Percentiles rank a stretch among this genome's conserved stretches.
Evolutionary conservation across 2,888 invertebrate species (phyloP).

Genomic region (Agrochola litura): DNA sequence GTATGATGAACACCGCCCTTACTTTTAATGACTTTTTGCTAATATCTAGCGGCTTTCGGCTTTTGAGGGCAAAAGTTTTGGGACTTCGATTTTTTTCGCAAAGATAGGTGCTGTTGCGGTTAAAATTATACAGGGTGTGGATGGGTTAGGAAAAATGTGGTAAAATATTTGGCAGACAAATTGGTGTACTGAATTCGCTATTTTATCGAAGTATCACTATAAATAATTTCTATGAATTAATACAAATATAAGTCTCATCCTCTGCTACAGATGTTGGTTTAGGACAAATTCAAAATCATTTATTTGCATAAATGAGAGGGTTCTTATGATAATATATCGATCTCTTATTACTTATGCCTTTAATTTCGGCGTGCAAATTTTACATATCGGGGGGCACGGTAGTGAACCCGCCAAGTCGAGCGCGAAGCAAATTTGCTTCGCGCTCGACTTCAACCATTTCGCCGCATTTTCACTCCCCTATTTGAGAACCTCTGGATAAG

Average conservation of each 20-base stretch:
- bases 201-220: neutral
- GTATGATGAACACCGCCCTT: slow-evolving; percentile 88
- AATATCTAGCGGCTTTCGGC: slow-evolving; percentile 85
- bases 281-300: too few relatives aligned
- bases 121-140: slow-evolving; percentile 19
- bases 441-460: too few relatives aligned
- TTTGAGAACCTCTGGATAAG: too few relatives aligned
- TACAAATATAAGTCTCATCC: neutral
- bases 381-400: too few relatives aligned
- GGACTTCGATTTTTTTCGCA: slow-evolving; percentile 63
- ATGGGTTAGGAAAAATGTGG: neutral
- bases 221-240: neutral
- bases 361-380: too few relatives aligned
- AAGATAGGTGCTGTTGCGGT: slow-evolving; percentile 39
- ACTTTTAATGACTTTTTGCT: slow-evolving; percentile 91
- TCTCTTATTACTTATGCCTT: too few relatives aligned
- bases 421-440: too few relatives aligned
- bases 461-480: too few relatives aligned
- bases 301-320: too few relatives aligned
- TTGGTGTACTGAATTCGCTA: neutral
- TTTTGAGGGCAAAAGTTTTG: slow-evolving; percentile 78
- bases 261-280: neutral
- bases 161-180: neutral
- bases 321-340: too few relatives aligned
- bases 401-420: too few relatives aligned